phyloP scores from a whole-genome alignment of 2,113 vertebrate species.

The Barnardius zonarius region DNA sequence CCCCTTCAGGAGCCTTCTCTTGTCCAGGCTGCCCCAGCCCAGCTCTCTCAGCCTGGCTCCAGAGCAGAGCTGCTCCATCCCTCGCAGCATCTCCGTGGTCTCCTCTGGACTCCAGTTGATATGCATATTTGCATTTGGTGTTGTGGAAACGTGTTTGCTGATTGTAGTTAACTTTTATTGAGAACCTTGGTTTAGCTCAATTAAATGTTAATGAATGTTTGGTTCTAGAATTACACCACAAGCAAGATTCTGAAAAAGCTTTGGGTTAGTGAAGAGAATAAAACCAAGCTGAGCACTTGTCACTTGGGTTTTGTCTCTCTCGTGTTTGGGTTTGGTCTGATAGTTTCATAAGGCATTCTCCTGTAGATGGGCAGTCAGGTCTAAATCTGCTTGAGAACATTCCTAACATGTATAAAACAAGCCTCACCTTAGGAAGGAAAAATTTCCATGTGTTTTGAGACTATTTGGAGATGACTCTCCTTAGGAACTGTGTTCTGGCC shows the following conservation, averaged over 20 bases:
- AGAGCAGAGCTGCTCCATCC: not conserved
- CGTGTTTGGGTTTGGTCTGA: not conserved
- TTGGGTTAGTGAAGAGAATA: not conserved
- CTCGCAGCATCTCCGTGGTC: fast-evolving
- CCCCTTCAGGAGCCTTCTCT: not conserved
- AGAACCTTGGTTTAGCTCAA: not conserved
- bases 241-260: not conserved
- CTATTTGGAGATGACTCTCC: not conserved
- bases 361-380: too few species aligned
- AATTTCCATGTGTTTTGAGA: not conserved
- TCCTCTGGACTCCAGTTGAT: not conserved
- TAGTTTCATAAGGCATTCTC: not conserved
- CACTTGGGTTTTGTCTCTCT: not conserved
- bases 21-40: not conserved
- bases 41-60: not conserved
- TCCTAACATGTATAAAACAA: not conserved
- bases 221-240: not conserved
- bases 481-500: not conserved
- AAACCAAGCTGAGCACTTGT: not conserved
- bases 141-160: not conserved
- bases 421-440: not conserved
- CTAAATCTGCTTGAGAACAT: not conserved
- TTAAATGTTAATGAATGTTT: not conserved
- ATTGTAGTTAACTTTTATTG: not conserved
- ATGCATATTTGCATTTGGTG: not conserved